These are phyloP conservation scores for Muricea muricata DNA, from an alignment of 92 coral and sea anemone genomes.

Conservation along the genomic window DNA sequence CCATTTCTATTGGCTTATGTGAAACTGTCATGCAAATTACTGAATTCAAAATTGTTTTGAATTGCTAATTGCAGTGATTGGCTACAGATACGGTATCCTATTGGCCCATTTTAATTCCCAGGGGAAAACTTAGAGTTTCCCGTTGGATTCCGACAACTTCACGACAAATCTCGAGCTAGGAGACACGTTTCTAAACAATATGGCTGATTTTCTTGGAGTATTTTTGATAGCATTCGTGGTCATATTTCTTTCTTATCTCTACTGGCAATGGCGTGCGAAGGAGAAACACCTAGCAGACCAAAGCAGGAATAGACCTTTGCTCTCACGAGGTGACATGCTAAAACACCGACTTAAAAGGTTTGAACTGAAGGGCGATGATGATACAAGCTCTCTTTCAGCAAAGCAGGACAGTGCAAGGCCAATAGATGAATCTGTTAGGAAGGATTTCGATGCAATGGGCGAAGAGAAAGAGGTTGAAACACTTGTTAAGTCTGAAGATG, in stretches of 20 bases:
- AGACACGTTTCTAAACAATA: conserved; percentile 26
- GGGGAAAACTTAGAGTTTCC: too few species aligned
- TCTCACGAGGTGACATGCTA: background rate
- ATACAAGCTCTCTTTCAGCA: background rate
- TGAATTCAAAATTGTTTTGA: too few species aligned
- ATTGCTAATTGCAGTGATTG: too few species aligned
- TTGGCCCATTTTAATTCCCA: too few species aligned
- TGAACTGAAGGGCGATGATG: background rate
- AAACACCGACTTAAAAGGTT: conserved; percentile 29
- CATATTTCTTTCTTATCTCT: conserved; percentile 57
- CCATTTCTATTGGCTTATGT: too few species aligned
- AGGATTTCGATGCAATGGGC: background rate
- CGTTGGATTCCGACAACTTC: too few species aligned
- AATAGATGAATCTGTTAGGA: background rate
- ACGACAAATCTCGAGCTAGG: background rate
- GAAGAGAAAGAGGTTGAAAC: too few species aligned
- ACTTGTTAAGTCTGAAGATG: too few species aligned
- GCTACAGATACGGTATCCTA: too few species aligned
- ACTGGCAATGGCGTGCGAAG: conserved; percentile 69
- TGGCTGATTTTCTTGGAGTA: conserved; percentile 77
- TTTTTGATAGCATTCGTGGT: conserved; percentile 71
- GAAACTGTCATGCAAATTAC: too few species aligned
- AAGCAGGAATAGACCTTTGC: background rate
- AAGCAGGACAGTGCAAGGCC: background rate
- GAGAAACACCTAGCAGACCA: background rate